Percentiles rank a stretch among this genome's conserved stretches.
phyloP scores from a whole-genome alignment of 2,888 invertebrate genomes.

The Scelioninae gen. 2 region DNA sequence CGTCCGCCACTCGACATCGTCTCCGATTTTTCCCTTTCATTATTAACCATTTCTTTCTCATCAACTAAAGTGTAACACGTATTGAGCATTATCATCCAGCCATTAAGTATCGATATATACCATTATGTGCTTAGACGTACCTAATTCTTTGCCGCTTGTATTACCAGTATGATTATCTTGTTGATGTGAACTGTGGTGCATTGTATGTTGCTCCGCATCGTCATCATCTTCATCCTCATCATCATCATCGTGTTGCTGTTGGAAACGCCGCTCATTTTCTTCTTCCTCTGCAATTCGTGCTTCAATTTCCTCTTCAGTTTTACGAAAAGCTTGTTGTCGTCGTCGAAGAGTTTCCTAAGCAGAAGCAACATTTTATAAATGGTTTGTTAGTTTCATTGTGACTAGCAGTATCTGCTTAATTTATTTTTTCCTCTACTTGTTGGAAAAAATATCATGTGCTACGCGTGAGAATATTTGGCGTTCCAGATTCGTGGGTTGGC shows the following conservation, averaged over 20 bases:
- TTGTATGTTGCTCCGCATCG: slow-evolving; percentile 8
- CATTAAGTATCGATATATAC: slow-evolving; percentile 22
- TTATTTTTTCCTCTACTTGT: too few relatives aligned
- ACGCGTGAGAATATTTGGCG: too few relatives aligned
- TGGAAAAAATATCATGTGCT: too few relatives aligned
- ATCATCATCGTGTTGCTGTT: slow-evolving; percentile 64
- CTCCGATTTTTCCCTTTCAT: slow-evolving; percentile 72
- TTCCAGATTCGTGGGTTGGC: too few relatives aligned
- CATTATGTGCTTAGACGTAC: slow-evolving; percentile 66
- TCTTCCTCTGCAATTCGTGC: slow-evolving; percentile 81
- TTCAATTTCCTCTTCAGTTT: slow-evolving; percentile 87
- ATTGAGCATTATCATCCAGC: slow-evolving; percentile 40
- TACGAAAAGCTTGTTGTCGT: slow-evolving; percentile 82
- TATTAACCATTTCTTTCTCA: slow-evolving; percentile 73
- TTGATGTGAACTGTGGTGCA: slow-evolving; percentile 47
- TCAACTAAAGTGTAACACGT: slow-evolving; percentile 71
- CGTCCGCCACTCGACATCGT: slow-evolving; percentile 71
- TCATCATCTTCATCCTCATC: slow-evolving; percentile 56
- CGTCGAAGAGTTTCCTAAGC: slow-evolving; percentile 82
- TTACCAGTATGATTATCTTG: slow-evolving; percentile 73
- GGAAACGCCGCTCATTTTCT: slow-evolving; percentile 68
- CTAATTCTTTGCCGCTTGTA: slow-evolving; percentile 72
- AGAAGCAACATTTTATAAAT: slow-evolving; percentile 25
- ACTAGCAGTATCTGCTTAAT: too few relatives aligned
- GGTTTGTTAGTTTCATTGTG: too few relatives aligned